Evolutionary conservation across 92 coral and sea anemone genomes (phyloP).

Genomic region (Siderastrea radians): DNA sequence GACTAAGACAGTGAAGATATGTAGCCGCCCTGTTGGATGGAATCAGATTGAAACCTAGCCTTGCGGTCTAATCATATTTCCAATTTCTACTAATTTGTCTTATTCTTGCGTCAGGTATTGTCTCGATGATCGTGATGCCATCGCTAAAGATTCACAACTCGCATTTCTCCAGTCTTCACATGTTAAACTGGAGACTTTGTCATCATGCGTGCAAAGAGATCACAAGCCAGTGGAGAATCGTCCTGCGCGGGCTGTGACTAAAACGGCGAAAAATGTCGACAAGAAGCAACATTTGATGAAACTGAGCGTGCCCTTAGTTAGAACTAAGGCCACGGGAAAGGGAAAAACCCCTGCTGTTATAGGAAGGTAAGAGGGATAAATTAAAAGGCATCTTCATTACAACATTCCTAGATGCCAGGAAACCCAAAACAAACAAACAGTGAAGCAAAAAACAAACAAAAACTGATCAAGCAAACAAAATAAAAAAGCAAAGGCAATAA

Average conservation of each 20-base stretch:
- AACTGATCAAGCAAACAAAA: no score
- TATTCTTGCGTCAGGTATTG: constrained; percentile 78
- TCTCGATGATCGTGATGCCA: constrained; percentile 68
- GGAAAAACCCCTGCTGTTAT: neutral
- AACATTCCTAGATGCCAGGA: no score
- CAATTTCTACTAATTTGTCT: neutral
- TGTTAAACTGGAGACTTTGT: constrained; percentile 84
- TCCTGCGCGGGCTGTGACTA: constrained; percentile 3
- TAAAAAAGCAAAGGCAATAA: no score
- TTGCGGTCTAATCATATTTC: no score
- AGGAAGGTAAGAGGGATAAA: constrained; percentile 10
- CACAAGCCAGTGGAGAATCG: constrained; percentile 47
- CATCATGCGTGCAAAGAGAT: constrained; percentile 68
- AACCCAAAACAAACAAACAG: no score
- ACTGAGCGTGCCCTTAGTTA: constrained; percentile 14
- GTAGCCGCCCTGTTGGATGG: no score
- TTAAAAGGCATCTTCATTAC: neutral
- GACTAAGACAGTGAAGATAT: no score
- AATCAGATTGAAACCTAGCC: no score
- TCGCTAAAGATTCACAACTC: constrained; percentile 62
- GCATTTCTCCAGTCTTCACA: constrained; percentile 69
- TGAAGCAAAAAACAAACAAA: no score
- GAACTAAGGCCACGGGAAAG: neutral
- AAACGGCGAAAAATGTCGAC: constrained; percentile 38
- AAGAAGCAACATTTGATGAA: constrained; percentile 23